These are phyloP conservation scores for Argopecten irradians DNA, from an alignment of 1,140 invertebrate species.

Conservation along the genomic window DNA sequence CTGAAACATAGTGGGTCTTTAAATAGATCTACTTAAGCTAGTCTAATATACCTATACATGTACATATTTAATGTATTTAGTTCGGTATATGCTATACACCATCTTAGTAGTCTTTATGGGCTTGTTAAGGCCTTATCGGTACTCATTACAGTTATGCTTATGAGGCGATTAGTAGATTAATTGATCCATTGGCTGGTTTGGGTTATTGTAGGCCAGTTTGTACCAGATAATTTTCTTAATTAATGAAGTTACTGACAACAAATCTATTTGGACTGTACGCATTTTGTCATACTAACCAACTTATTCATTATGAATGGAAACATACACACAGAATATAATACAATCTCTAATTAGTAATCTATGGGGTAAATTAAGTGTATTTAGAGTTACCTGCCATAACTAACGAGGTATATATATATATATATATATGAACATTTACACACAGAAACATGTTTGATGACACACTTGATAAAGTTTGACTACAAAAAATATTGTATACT, in stretches of 20 bases:
- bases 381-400: not conserved
- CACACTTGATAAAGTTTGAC: too few species aligned
- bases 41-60: not conserved
- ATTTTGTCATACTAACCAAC: not conserved
- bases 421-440: too few species aligned
- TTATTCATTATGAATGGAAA: not conserved
- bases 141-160: not conserved
- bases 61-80: not conserved
- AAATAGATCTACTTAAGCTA: not conserved
- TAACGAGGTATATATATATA: too few species aligned
- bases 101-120: not conserved
- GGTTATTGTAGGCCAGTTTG: not conserved
- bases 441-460: too few species aligned
- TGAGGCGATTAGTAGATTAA: conserved; percentile 5
- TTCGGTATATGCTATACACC: not conserved
- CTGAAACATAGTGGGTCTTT: too few species aligned
- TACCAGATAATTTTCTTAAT: not conserved
- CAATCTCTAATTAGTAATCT: not conserved
- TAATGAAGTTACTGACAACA: not conserved
- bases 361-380: not conserved
- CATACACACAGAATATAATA: not conserved
- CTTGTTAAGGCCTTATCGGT: not conserved
- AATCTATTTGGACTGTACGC: not conserved
- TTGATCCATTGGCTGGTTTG: not conserved
- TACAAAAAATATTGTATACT: too few species aligned